phyloP scores from a whole-genome alignment of 1,140 invertebrate genomes.

The Drosophila kikkawai region DNA sequence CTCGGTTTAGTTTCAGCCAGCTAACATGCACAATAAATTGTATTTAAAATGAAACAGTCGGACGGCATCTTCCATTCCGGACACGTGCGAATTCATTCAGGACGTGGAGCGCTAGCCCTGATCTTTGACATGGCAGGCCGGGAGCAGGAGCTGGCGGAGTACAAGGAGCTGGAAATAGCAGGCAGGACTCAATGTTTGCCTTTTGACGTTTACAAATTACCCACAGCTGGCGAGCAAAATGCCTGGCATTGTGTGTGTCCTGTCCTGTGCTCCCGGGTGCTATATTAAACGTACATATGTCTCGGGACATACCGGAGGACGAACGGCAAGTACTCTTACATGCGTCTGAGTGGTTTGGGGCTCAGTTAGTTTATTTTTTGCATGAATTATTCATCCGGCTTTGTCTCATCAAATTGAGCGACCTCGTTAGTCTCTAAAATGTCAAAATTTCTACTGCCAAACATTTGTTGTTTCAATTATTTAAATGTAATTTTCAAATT shows the following conservation, averaged over 20 bases:
- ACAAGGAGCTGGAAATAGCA: conserved; percentile 24
- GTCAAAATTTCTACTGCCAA: conserved; percentile 72
- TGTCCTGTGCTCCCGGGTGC: conserved; percentile 54
- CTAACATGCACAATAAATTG: conserved; percentile 76
- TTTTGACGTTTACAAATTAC: conserved; percentile 83
- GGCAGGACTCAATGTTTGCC: conserved; percentile 77
- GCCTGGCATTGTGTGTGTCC: conserved; percentile 50
- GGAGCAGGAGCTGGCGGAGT: background rate
- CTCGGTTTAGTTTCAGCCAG: conserved; percentile 53
- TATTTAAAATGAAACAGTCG: conserved; percentile 78
- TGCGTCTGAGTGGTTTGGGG: conserved; percentile 51
- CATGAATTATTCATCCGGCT: conserved; percentile 73
- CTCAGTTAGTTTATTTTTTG: conserved; percentile 69
- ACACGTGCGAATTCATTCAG: conserved; percentile 75
- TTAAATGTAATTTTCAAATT: conserved; percentile 78
- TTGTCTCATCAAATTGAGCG: conserved; percentile 78
- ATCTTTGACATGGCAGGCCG: conserved; percentile 64
- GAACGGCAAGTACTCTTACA: conserved; percentile 74
- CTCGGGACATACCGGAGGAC: conserved; percentile 32
- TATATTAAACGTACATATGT: conserved; percentile 81
- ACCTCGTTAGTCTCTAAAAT: conserved; percentile 69
- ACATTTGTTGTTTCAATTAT: conserved; percentile 81
- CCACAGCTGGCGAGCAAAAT: conserved; percentile 76
- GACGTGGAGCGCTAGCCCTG: conserved; percentile 45
- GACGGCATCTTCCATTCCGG: conserved; percentile 58